A percentile compares a stretch with the other conserved stretches of the same genome.
Evolutionary conservation across 2,888 invertebrate species (phyloP).

Genomic region (Chaitophorus viminalis): DNA sequence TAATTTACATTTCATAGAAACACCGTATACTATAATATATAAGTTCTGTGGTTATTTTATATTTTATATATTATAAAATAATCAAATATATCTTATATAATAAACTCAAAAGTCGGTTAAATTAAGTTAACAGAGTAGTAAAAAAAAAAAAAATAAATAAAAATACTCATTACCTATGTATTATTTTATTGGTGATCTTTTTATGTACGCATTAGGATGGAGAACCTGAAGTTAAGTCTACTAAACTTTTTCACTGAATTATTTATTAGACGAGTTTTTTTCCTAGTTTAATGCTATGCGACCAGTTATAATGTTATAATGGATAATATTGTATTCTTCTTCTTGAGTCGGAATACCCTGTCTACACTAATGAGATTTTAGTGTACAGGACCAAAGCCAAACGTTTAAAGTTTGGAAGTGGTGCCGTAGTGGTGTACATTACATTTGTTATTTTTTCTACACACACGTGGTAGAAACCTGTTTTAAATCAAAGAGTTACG

Average conservation of each 20-base stretch:
- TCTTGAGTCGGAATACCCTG: neutral
- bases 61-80: neutral
- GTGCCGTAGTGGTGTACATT: neutral
- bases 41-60: neutral
- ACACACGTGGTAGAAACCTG: neutral
- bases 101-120: neutral
- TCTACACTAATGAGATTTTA: slow-evolving; percentile 4
- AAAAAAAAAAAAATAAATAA: neutral
- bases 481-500: neutral
- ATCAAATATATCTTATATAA: neutral
- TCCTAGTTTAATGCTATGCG: neutral
- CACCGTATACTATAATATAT: neutral
- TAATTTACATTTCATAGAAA: neutral
- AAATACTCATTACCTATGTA: neutral
- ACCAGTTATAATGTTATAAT: neutral
- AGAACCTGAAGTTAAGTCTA: neutral
- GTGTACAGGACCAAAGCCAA: neutral
- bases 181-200: neutral
- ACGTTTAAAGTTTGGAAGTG: neutral
- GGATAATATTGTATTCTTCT: neutral
- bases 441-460: neutral
- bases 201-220: neutral
- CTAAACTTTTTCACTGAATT: neutral
- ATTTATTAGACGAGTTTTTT: neutral
- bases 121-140: neutral